Evolutionary conservation across 2,888 invertebrate genomes (phyloP).

Genomic region (Drosophila melanosoma): DNA sequence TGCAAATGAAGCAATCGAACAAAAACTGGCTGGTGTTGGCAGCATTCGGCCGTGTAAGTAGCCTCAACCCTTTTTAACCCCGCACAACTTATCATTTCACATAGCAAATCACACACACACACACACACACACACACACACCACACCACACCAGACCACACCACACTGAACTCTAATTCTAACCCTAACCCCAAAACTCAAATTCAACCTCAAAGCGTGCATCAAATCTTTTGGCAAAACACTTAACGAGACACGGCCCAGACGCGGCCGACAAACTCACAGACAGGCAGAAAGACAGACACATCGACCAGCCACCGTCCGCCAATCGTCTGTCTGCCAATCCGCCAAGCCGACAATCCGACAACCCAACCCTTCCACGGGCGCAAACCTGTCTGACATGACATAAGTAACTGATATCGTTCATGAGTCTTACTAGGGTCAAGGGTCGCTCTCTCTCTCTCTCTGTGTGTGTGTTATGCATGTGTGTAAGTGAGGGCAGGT

Average conservation of each 20-base stretch:
- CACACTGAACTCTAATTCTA: neutral
- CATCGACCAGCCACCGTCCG: slow-evolving; percentile 1
- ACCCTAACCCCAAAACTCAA: slow-evolving; percentile 19
- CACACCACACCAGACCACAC: neutral
- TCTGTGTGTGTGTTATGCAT: neutral
- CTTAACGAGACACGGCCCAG: slow-evolving; percentile 76
- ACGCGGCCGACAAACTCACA: slow-evolving; percentile 28
- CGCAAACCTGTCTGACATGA: slow-evolving; percentile 73
- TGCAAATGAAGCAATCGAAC: slow-evolving; percentile 64
- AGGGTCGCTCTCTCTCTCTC: slow-evolving; percentile 45
- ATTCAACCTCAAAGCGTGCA: slow-evolving; percentile 45
- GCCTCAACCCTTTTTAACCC: slow-evolving; percentile 46
- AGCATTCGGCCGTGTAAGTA: slow-evolving; percentile 49
- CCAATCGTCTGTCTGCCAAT: slow-evolving; percentile 26
- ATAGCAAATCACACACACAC: slow-evolving; percentile 13
- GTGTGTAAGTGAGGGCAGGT: slow-evolving; percentile 40
- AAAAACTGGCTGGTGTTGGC: slow-evolving; percentile 43
- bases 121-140: neutral
- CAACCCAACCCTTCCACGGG: slow-evolving; percentile 29
- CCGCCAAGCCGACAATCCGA: slow-evolving; percentile 33
- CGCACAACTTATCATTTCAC: neutral
- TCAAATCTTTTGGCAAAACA: slow-evolving; percentile 72
- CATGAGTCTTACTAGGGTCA: slow-evolving; percentile 72
- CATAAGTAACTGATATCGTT: slow-evolving; percentile 77
- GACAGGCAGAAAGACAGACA: neutral